These are phyloP conservation scores for Hydrozoanthus gracilis DNA, from an alignment of 92 coral and sea anemone genomes.

Conservation along the genomic window DNA sequence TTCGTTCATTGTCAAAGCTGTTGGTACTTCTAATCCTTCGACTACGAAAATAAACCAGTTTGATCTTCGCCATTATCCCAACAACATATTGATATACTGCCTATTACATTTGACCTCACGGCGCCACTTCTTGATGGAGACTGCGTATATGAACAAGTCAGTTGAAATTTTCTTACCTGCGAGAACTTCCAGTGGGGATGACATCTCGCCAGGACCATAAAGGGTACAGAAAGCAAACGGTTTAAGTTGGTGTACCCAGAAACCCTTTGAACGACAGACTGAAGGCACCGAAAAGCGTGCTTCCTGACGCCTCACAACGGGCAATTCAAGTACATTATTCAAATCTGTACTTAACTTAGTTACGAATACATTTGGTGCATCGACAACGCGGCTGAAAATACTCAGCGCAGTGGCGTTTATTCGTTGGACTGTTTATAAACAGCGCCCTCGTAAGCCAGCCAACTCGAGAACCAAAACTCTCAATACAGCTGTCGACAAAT, in stretches of 20 bases:
- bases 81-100: background rate
- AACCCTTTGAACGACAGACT: background rate
- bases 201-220: background rate
- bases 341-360: background rate
- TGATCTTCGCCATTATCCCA: background rate
- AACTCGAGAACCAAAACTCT: slow-evolving; percentile 5
- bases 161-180: slow-evolving; percentile 10
- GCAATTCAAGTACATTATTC: background rate
- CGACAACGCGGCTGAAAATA: background rate
- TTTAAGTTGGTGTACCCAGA: background rate
- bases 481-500: slow-evolving; percentile 41
- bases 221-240: slow-evolving; percentile 10
- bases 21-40: background rate
- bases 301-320: background rate
- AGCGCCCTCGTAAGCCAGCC: background rate
- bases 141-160: background rate
- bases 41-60: background rate
- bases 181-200: slow-evolving; percentile 13
- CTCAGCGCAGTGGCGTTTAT: background rate
- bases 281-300: background rate
- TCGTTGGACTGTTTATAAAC: background rate
- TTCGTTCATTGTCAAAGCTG: background rate
- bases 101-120: slow-evolving; percentile 21
- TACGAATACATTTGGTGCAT: background rate
- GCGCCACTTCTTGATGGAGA: background rate